Evolutionary conservation across 2,888 invertebrate genomes (phyloP), one percentile per base, ranked within the genome.

Genomic region (Sinohyriopsis cumingii): DNA sequence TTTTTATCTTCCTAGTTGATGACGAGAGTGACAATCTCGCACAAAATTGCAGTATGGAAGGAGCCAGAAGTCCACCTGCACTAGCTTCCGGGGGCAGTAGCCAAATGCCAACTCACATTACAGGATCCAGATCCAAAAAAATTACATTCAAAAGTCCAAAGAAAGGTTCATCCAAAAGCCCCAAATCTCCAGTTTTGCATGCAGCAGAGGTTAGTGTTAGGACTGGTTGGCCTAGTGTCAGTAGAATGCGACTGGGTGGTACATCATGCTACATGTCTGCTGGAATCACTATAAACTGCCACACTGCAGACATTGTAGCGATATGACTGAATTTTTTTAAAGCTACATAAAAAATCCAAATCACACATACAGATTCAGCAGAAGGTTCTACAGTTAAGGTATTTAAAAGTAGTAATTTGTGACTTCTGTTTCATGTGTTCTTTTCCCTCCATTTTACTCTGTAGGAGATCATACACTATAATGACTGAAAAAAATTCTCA

Each of bases 91-190:
- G 72, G 82, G 82, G 85, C 69, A 77, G 77, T 45, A 83, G 77
- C 65, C 76, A 85, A n/a, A 69, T 86, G 3, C 86, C 86, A 33
- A 78, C 83, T 28, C 85, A 85, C 3, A 68, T 86, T 12, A 72
- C 71, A 54, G 77, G 70, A 25, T 72, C 75, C 24, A 81, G 76
- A 57, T 82, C 83, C 3, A 67, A 60, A 3, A 80, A 80, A 69
- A 81, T 79, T 66, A 80, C 83, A 56, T 63, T 68, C 9, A 81
- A 80, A 69, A 76, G 76, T 59, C 79, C 82, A 18, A 71, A 33
- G 33, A 33, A 33, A 33, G 33, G 65, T 24, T 75, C 76, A 65
- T 66, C 69, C 60, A 63, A 68, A 53, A 71, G 68, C 33, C 3
- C 2, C 59, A 74, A 71, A 65, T 72, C 77, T 56, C 55, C 68